Evolutionary conservation across 2,113 vertebrate species (phyloP).

Genomic region (Erinaceus europaeus): DNA sequence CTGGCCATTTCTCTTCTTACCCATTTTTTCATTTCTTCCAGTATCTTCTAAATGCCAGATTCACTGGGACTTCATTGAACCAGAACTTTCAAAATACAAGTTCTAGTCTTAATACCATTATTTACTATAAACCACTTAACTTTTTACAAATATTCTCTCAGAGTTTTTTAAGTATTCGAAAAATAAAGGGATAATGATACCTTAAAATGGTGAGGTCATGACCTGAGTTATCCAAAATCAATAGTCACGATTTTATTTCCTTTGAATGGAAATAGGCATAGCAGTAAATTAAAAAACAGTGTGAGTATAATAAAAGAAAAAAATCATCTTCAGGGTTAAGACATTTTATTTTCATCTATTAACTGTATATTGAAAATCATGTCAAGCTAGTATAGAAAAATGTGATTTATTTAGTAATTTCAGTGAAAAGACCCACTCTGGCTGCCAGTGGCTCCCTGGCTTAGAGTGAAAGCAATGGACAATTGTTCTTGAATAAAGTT

Average conservation of each 20-base stretch:
- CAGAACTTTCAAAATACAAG: background rate
- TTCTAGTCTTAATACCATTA: conserved; percentile 11
- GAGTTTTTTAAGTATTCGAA: conserved; percentile 10
- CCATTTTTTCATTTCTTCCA: background rate
- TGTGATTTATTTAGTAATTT: conserved; percentile 28
- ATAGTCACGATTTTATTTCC: background rate
- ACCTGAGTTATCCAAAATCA: background rate
- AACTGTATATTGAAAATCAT: conserved; percentile 46
- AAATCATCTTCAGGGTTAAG: background rate
- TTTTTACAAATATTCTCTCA: conserved; percentile 4
- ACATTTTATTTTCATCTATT: conserved; percentile 4
- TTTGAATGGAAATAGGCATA: background rate
- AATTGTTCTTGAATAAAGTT: background rate
- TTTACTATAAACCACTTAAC: background rate
- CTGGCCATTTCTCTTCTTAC: background rate
- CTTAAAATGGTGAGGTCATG: background rate
- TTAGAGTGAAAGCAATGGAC: background rate
- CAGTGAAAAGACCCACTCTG: background rate
- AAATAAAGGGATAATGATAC: background rate
- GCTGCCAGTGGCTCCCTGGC: background rate
- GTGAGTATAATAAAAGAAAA: conserved; percentile 12
- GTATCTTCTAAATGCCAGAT: conserved; percentile 19
- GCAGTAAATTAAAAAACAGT: conserved; percentile 53
- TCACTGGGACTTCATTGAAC: conserved; percentile 14
- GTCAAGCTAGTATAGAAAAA: conserved; percentile 14